phyloP scores from a whole-genome alignment of 2,113 vertebrate species.

The Pelecanus crispus region DNA sequence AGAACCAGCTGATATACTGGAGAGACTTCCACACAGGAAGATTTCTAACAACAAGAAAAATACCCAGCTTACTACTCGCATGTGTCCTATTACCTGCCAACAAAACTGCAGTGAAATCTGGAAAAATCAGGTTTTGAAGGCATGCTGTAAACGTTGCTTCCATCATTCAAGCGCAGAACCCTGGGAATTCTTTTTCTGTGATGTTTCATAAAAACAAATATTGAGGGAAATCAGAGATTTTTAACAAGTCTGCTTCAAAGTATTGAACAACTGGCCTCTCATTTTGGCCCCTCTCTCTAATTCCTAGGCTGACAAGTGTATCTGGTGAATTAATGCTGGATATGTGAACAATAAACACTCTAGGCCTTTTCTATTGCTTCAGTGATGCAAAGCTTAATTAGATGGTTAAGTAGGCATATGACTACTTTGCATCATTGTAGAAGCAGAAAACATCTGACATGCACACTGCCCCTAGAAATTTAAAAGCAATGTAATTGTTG shows the following conservation, averaged over 20 bases:
- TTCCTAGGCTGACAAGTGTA: neutral
- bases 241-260: neutral
- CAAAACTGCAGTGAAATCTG: neutral
- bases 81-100: neutral
- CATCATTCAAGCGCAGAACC: neutral
- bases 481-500: neutral
- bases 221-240: neutral
- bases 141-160: neutral
- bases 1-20: neutral
- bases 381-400: constrained; percentile 41
- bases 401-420: constrained; percentile 23
- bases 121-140: neutral
- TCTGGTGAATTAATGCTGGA: constrained; percentile 32
- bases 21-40: neutral
- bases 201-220: neutral
- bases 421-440: constrained; percentile 39
- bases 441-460: neutral
- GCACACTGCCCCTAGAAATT: neutral
- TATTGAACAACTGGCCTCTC: neutral
- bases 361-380: constrained; percentile 1
- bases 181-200: neutral
- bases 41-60: neutral
- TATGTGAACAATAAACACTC: constrained; percentile 22
- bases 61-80: neutral
- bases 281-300: neutral